Conservation (phyloP, 2,888 invertebrate species). For the Melinopterus prodromus region DNA sequence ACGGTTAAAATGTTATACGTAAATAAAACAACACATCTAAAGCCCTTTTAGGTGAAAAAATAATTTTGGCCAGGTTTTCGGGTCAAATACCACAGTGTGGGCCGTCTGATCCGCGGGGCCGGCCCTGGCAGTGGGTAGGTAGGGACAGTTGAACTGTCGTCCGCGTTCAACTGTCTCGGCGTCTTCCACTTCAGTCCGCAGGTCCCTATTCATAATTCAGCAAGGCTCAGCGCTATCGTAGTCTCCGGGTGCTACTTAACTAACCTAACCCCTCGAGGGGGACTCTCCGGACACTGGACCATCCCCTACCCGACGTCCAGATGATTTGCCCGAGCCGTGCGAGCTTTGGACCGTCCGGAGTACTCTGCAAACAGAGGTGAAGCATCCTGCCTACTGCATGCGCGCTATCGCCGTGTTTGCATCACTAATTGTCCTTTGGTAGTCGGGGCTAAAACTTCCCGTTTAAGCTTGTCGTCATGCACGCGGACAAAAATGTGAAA, state of each 20-base stretch:
- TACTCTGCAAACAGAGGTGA: slow-evolving; percentile 4
- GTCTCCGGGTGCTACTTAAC: background rate
- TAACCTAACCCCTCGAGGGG: background rate
- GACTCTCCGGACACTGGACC: background rate
- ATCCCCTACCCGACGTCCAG: background rate
- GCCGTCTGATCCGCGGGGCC: too few species aligned
- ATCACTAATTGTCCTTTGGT: slow-evolving; percentile 4
- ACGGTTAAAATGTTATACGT: too few species aligned
- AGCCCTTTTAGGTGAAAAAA: too few species aligned
- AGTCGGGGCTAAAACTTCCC: background rate
- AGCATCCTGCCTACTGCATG: background rate
- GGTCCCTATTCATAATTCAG: background rate
- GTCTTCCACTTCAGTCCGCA: background rate
- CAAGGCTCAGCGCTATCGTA: background rate
- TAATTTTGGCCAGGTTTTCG: too few species aligned
- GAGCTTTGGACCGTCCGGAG: background rate
- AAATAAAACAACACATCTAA: too few species aligned
- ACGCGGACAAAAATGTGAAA: background rate
- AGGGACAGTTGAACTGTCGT: background rate
- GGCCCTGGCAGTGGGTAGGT: too few species aligned
- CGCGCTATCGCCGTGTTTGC: background rate
- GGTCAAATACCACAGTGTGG: too few species aligned
- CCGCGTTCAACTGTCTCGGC: background rate
- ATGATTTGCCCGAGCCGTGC: background rate
- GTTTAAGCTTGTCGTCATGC: background rate